phyloP scores from a whole-genome alignment of 1,140 invertebrate species.

The Drosophila pseudoananassae region DNA sequence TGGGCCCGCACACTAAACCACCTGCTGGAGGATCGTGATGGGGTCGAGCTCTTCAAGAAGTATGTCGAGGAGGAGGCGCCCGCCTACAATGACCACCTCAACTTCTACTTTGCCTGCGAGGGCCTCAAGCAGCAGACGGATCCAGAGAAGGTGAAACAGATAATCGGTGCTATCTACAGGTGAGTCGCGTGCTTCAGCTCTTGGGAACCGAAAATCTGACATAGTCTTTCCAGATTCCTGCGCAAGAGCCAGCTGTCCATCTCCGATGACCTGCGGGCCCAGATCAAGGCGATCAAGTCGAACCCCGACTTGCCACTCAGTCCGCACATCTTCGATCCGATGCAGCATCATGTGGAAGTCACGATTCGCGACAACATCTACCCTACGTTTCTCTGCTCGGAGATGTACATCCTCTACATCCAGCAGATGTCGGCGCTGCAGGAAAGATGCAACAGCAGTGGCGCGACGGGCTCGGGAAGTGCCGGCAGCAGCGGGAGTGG shows the following conservation, averaged over 20 bases:
- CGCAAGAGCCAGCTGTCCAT: slow-evolving; percentile 93
- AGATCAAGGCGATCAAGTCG: slow-evolving; percentile 88
- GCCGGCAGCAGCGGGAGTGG: slow-evolving; percentile 51
- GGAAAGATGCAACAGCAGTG: slow-evolving; percentile 73
- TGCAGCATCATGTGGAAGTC: slow-evolving; percentile 89
- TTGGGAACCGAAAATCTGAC: background rate
- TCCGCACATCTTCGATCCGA: slow-evolving; percentile 86
- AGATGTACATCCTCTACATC: slow-evolving; percentile 95
- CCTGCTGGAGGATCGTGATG: slow-evolving; percentile 93
- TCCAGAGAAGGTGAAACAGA: slow-evolving; percentile 89
- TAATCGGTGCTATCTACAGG: slow-evolving; percentile 93
- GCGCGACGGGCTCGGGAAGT: slow-evolving; percentile 54
- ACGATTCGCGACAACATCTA: slow-evolving; percentile 94
- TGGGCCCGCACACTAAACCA: slow-evolving; percentile 93
- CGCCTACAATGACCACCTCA: slow-evolving; percentile 90
- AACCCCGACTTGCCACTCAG: slow-evolving; percentile 86
- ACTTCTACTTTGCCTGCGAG: slow-evolving; percentile 96
- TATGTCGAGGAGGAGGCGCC: slow-evolving; percentile 93
- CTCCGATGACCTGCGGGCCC: slow-evolving; percentile 90
- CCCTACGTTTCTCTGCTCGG: slow-evolving; percentile 95
- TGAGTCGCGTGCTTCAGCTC: slow-evolving; percentile 50
- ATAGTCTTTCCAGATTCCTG: slow-evolving; percentile 87
- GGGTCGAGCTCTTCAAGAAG: slow-evolving; percentile 92
- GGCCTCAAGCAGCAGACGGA: slow-evolving; percentile 92
- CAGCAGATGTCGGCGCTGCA: slow-evolving; percentile 85